Conservation (phyloP, 2,888 invertebrate species). For the Napeogenes sylphis region DNA sequence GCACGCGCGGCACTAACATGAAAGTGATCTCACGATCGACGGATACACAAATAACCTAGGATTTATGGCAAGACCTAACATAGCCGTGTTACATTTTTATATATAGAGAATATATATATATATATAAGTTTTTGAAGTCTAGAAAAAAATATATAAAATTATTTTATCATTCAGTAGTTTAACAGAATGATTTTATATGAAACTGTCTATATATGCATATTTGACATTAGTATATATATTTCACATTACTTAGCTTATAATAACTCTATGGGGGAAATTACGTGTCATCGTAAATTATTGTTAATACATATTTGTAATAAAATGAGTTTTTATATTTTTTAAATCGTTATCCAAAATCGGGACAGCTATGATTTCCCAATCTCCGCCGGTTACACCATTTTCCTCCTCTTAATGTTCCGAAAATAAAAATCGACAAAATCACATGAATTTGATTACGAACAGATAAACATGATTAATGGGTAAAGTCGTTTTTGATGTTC, state of each 20-base stretch:
- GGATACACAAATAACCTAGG: not conserved
- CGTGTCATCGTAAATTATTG: too few species aligned
- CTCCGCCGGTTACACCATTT: constrained; percentile 3
- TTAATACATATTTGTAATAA: too few species aligned
- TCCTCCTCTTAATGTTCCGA: constrained; percentile 3
- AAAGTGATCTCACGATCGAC: not conserved
- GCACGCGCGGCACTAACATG: constrained; percentile 6
- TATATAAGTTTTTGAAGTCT: too few species aligned
- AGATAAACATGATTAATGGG: not conserved
- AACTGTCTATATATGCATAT: too few species aligned
- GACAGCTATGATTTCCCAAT: not conserved
- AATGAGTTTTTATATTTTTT: not conserved
- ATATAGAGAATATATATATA: too few species aligned
- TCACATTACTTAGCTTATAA: too few species aligned
- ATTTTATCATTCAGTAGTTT: too few species aligned
- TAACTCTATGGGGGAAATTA: too few species aligned
- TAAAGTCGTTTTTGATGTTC: too few species aligned
- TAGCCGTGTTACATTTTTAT: not conserved
- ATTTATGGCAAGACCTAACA: not conserved
- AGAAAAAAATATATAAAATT: too few species aligned
- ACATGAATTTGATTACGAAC: not conserved
- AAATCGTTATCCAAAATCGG: not conserved
- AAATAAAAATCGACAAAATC: not conserved
- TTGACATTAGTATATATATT: too few species aligned
- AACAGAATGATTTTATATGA: too few species aligned